A percentile compares a stretch with the other conserved stretches of the same genome.
These are phyloP conservation scores for Hylaea fasciaria DNA, from an alignment of 2,888 invertebrate species.

Conservation along the genomic window DNA sequence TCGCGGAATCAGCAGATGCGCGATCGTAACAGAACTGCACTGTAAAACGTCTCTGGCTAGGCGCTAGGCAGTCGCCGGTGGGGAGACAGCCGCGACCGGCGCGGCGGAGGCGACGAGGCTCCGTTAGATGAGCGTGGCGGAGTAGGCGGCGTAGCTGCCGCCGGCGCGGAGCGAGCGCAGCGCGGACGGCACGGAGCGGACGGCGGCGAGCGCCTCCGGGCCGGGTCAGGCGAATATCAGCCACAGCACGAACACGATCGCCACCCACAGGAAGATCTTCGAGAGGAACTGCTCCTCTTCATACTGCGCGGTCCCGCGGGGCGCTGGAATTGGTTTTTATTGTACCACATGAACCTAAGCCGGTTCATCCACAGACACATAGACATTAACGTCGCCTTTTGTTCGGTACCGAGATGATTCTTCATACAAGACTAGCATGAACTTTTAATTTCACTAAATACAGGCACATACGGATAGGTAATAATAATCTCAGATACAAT, in stretches of 20 bases:
- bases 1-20: neutral
- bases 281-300: constrained; percentile 97
- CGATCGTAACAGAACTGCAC: neutral
- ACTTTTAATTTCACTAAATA: too few species aligned
- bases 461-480: too few species aligned
- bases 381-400: too few species aligned
- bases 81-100: too few species aligned
- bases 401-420: too few species aligned
- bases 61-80: too few species aligned
- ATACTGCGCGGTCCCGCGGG: constrained; percentile 93
- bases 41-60: neutral
- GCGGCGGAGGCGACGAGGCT: neutral
- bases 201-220: constrained; percentile 33
- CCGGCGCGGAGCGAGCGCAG: constrained; percentile 9
- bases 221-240: constrained; percentile 91
- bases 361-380: too few species aligned
- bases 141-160: constrained; percentile 25
- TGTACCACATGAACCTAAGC: neutral
- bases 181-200: constrained; percentile 27
- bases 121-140: constrained; percentile 22
- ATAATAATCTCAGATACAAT: too few species aligned
- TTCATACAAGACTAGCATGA: too few species aligned
- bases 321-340: constrained; percentile 75
- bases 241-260: constrained; percentile 96
- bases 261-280: constrained; percentile 96